Percentiles rank a stretch among this genome's conserved stretches.
Conservation (phyloP, 2,113 vertebrate genomes). For the Symphodus melops region DNA sequence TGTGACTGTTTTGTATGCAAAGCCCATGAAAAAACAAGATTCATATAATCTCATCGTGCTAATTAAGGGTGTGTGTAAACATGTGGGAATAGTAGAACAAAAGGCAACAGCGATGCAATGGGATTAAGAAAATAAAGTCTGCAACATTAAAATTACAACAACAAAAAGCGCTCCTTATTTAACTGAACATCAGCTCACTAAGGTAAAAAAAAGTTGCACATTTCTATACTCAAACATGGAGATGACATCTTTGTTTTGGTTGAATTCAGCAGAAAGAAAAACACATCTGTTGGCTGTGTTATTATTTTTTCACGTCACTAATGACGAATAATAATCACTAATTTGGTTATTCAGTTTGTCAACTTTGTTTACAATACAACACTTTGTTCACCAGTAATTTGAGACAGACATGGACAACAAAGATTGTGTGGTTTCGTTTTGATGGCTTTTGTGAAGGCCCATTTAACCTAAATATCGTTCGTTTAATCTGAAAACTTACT, state of each 20-base stretch:
- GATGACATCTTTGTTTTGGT: conserved; percentile 27
- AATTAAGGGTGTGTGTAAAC: conserved; percentile 25
- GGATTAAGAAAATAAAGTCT: conserved; percentile 13
- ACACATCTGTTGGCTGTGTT: no score
- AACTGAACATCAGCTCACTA: not conserved
- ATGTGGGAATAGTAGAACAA: conserved; percentile 11
- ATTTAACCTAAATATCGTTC: no score
- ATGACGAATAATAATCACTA: no score
- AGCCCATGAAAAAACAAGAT: not conserved
- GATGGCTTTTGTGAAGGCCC: no score
- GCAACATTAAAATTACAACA: not conserved
- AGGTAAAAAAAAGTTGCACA: not conserved
- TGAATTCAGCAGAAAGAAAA: not conserved
- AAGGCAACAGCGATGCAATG: not conserved
- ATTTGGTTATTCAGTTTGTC: not conserved
- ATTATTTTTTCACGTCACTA: no score
- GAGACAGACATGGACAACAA: not conserved
- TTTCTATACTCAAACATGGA: conserved; percentile 6
- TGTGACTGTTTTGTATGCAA: not conserved
- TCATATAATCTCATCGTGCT: not conserved
- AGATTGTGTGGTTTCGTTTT: not conserved
- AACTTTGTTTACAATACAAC: not conserved
- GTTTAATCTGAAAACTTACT: not conserved
- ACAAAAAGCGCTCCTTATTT: not conserved
- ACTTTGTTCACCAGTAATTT: not conserved